Conservation (phyloP, 2,113 vertebrate genomes). For the Pontoporia blainvillei region DNA sequence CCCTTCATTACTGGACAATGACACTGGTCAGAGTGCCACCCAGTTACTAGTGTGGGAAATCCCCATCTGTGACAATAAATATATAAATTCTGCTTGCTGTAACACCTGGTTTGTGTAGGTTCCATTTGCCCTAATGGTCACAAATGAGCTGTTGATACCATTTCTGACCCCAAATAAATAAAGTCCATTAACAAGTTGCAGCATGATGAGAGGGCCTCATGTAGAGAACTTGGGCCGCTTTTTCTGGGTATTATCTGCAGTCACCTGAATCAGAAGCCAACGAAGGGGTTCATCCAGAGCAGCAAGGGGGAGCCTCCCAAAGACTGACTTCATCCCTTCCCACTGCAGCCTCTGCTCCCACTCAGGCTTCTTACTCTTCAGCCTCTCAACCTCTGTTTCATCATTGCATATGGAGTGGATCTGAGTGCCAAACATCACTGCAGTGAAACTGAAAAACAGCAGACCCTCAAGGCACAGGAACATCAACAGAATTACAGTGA, state of each 20-base stretch:
- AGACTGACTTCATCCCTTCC: slow-evolving; percentile 98
- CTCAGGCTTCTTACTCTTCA: slow-evolving; percentile 97
- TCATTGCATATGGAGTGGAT: too few species aligned
- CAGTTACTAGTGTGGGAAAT: slow-evolving; percentile 47
- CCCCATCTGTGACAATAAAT: slow-evolving; percentile 68
- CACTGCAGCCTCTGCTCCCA: slow-evolving; percentile 95
- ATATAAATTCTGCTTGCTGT: slow-evolving; percentile 76
- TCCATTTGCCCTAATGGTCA: slow-evolving; percentile 60
- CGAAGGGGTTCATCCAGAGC: slow-evolving; percentile 97
- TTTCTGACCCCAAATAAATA: slow-evolving; percentile 77
- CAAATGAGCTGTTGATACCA: slow-evolving; percentile 59
- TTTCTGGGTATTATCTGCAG: slow-evolving; percentile 85
- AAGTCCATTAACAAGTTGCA: slow-evolving; percentile 58
- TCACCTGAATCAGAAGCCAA: slow-evolving; percentile 88
- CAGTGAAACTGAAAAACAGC: slow-evolving; percentile 98
- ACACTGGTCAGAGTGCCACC: too few species aligned
- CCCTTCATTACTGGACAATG: not conserved
- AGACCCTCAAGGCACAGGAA: slow-evolving; percentile 97
- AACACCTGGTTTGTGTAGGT: slow-evolving; percentile 64
- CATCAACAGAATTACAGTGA: slow-evolving; percentile 95
- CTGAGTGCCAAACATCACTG: slow-evolving; percentile 91
- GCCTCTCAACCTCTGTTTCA: slow-evolving; percentile 91
- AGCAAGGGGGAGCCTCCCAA: slow-evolving; percentile 93
- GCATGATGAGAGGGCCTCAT: slow-evolving; percentile 76
- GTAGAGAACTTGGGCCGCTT: slow-evolving; percentile 92